phyloP scores from a whole-genome alignment of 2,888 invertebrate species.

The Drosophila neutralis region DNA sequence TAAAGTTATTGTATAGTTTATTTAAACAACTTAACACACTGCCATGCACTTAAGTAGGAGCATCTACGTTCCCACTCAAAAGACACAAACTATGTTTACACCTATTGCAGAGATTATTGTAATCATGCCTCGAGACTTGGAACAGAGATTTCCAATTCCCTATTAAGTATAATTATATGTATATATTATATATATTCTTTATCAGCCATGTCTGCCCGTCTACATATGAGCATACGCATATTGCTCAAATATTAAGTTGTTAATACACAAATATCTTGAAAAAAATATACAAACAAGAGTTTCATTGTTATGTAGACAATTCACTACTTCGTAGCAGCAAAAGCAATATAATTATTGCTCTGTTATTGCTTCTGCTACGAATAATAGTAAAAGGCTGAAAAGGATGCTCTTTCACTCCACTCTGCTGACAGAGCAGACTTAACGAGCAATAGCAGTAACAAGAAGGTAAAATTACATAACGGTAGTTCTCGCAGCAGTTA shows the following conservation, averaged over 20 bases:
- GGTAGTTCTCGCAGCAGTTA: not conserved
- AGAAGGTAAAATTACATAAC: not conserved
- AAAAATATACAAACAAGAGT: not conserved
- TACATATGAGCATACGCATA: conserved; percentile 21
- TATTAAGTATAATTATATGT: not conserved
- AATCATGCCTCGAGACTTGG: not conserved
- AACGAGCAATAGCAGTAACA: not conserved
- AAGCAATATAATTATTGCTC: not conserved
- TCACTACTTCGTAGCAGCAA: not conserved
- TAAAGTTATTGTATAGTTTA: conserved; percentile 4
- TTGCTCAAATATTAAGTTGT: not conserved
- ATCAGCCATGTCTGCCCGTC: conserved; percentile 11
- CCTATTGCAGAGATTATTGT: not conserved
- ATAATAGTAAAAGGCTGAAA: not conserved
- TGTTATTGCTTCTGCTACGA: not conserved
- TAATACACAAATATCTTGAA: conserved; percentile 2
- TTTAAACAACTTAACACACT: conserved; percentile 8
- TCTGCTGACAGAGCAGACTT: not conserved
- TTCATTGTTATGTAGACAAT: not conserved
- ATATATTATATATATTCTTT: conserved; percentile 5
- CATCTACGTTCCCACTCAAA: not conserved
- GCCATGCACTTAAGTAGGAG: conserved; percentile 4
- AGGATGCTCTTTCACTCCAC: not conserved
- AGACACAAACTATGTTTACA: not conserved
- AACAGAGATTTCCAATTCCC: not conserved